Conservation (phyloP, 1,140 invertebrate genomes). For the Archivesica marissinica region DNA sequence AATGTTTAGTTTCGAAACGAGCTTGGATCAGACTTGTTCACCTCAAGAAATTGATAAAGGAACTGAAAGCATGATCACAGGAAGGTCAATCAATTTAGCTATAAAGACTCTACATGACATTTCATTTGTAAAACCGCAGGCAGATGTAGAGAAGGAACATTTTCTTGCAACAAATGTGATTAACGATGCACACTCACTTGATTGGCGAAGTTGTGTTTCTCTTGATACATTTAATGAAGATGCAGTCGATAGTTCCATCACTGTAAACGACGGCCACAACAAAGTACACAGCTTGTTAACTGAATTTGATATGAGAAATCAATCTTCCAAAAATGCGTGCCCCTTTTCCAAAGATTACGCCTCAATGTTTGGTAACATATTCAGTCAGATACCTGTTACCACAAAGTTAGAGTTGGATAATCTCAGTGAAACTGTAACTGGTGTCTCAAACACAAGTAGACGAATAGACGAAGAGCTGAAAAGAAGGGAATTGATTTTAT, state of each 20-base stretch:
- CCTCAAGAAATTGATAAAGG: neutral
- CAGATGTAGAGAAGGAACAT: neutral
- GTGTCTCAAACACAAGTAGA: slow-evolving; percentile 36
- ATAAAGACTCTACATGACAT: too few relatives aligned
- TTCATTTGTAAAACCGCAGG: neutral
- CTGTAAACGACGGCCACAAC: neutral
- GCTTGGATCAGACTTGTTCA: neutral
- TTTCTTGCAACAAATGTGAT: neutral
- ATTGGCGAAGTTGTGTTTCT: neutral
- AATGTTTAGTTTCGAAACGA: slow-evolving; percentile 38
- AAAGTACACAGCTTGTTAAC: too few relatives aligned
- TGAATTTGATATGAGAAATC: too few relatives aligned
- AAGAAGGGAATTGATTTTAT: neutral
- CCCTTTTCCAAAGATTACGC: too few relatives aligned
- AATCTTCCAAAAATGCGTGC: too few relatives aligned
- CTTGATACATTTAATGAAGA: neutral
- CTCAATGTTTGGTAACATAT: neutral
- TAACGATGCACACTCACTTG: neutral
- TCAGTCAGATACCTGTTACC: neutral
- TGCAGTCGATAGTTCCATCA: neutral
- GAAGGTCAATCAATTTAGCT: neutral
- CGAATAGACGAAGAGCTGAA: slow-evolving; percentile 31
- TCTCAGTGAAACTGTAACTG: neutral
- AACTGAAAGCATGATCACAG: neutral
- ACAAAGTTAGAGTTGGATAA: slow-evolving; percentile 3